These are phyloP conservation scores for Macaca mulatta DNA, from an alignment of 2,113 vertebrate genomes.

Conservation along the genomic window DNA sequence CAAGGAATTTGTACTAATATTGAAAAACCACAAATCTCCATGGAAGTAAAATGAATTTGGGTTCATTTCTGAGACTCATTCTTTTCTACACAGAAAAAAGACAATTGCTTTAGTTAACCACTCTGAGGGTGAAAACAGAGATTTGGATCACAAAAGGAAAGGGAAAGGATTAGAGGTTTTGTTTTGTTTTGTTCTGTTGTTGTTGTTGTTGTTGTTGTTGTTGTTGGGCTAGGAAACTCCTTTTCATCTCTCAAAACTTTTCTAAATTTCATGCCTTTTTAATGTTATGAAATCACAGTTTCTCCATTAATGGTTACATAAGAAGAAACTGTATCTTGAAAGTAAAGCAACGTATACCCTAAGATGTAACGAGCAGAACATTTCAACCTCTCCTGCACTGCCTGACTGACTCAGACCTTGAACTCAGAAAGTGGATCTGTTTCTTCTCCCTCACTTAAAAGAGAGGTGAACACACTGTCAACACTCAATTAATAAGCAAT, in stretches of 20 bases:
- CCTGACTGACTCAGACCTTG: background rate
- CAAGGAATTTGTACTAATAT: slow-evolving; percentile 18
- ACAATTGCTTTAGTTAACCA: slow-evolving; percentile 12
- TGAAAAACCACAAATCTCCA: slow-evolving; percentile 16
- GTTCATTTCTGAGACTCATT: background rate
- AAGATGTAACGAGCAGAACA: background rate
- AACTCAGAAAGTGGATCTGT: slow-evolving; percentile 20
- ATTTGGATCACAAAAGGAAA: background rate
- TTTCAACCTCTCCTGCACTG: background rate
- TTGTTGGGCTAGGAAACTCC: background rate
- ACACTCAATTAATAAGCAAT: slow-evolving; percentile 61
- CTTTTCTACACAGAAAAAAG: background rate
- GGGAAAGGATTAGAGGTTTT: background rate
- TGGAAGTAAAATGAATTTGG: slow-evolving; percentile 12
- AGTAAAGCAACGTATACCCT: background rate
- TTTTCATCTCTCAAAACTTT: slow-evolving; percentile 22
- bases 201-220: too few species aligned
- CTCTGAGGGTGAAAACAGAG: background rate
- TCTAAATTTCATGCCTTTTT: background rate
- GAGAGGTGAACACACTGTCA: slow-evolving; percentile 67
- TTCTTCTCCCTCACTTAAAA: slow-evolving; percentile 50
- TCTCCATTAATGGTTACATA: background rate
- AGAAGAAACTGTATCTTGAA: background rate
- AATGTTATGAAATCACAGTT: background rate
- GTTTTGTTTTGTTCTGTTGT: background rate